These are phyloP conservation scores for Lacerta bilineata DNA, from an alignment of 2,797 vertebrate species.

Conservation along the genomic window DNA sequence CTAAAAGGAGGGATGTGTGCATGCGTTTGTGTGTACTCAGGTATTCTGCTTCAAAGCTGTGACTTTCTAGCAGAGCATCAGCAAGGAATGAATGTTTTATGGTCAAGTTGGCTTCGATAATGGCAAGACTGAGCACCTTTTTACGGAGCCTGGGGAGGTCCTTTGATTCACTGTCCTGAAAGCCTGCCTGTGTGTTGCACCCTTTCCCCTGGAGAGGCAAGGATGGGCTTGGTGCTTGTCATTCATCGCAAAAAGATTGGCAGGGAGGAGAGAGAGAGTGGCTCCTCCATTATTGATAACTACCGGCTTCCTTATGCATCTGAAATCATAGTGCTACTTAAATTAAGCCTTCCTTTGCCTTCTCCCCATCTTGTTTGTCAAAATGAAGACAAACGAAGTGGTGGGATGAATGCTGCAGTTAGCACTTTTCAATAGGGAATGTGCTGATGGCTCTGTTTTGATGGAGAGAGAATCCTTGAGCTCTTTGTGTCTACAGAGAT, in stretches of 20 bases:
- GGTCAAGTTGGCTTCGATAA: conserved; percentile 21
- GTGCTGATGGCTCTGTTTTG: not conserved
- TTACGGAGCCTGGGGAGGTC: not conserved
- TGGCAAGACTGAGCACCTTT: conserved; percentile 11
- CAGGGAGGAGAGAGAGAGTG: not conserved
- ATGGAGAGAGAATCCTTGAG: no score
- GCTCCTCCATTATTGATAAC: conserved; percentile 9
- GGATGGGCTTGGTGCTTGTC: not conserved
- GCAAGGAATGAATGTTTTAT: conserved; percentile 31
- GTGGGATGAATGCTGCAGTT: not conserved
- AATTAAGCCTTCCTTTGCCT: not conserved
- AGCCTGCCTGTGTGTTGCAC: not conserved
- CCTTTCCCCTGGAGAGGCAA: not conserved
- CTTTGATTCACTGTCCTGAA: not conserved
- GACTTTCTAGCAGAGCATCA: conserved; percentile 8
- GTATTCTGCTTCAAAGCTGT: conserved; percentile 16
- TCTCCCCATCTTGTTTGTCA: not conserved
- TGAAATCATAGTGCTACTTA: not conserved
- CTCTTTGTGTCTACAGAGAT: no score
- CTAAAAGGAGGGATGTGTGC: not conserved
- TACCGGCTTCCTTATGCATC: not conserved
- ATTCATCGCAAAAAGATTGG: not conserved
- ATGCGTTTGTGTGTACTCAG: not conserved
- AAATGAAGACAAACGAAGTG: no score
- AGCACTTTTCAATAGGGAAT: not conserved